Percentiles rank a stretch among this genome's conserved stretches.
Evolutionary conservation across 1,140 invertebrate species (phyloP).

Genomic region (Panonychus citri): DNA sequence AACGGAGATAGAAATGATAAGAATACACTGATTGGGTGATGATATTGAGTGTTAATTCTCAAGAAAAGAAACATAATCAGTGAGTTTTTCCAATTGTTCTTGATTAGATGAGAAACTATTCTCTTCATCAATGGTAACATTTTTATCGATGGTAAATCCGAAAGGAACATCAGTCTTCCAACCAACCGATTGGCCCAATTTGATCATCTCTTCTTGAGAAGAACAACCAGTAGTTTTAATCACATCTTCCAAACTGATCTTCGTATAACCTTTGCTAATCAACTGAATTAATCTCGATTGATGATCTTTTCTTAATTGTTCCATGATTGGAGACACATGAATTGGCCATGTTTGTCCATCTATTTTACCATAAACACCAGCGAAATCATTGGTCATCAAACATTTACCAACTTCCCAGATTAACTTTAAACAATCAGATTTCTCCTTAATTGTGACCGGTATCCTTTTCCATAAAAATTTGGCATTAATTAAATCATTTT

Average conservation of each 20-base stretch:
- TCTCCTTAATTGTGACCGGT: background rate
- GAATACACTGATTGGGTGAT: no score
- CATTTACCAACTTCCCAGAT: background rate
- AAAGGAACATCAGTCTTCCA: background rate
- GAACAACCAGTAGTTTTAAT: background rate
- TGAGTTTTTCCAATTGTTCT: background rate
- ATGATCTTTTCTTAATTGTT: background rate
- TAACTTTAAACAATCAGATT: background rate
- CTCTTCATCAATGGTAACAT: background rate
- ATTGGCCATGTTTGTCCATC: background rate
- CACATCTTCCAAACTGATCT: background rate
- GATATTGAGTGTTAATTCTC: background rate
- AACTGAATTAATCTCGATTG: background rate
- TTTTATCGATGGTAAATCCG: background rate
- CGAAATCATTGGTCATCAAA: background rate
- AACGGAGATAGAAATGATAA: no score
- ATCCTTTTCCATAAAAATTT: background rate
- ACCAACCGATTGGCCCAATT: background rate
- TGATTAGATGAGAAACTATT: background rate
- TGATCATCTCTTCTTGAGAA: background rate
- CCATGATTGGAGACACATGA: background rate
- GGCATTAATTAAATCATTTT: background rate
- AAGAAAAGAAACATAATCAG: background rate
- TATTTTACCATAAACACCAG: background rate
- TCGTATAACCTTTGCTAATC: background rate